A percentile compares a stretch with the other conserved stretches of the same genome.
Evolutionary conservation across 2,888 invertebrate species (phyloP).

Genomic region (Timema podura): DNA sequence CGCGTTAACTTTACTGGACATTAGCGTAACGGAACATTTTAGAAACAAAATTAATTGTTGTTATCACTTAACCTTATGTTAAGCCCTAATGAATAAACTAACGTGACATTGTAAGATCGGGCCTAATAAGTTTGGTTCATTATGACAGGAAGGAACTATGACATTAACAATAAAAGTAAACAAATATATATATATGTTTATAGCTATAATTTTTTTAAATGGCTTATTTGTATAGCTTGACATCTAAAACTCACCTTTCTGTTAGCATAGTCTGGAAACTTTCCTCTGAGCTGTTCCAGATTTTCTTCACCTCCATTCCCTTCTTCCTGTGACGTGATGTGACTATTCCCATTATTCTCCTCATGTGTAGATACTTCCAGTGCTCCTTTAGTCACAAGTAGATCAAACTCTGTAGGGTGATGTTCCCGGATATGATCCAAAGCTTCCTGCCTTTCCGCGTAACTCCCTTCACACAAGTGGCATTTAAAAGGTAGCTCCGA

Average conservation of each 20-base stretch:
- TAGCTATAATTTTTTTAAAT: too few relatives aligned
- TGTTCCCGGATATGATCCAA: slow-evolving; percentile 73
- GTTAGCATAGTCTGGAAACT: slow-evolving; percentile 82
- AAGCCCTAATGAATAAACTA: too few relatives aligned
- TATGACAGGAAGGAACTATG: too few relatives aligned
- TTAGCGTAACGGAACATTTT: too few relatives aligned
- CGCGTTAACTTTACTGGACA: too few relatives aligned
- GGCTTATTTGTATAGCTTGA: too few relatives aligned
- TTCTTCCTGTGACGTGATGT: slow-evolving; percentile 19
- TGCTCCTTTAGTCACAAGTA: slow-evolving; percentile 78
- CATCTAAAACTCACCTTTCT: slow-evolving; percentile 59
- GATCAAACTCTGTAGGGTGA: slow-evolving; percentile 74
- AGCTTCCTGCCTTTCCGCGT: slow-evolving; percentile 72
- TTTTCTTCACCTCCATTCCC: slow-evolving; percentile 56
- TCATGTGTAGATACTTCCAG: slow-evolving; percentile 56
- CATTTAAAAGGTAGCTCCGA: slow-evolving; percentile 80
- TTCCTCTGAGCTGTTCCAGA: slow-evolving; percentile 65
- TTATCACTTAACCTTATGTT: too few relatives aligned
- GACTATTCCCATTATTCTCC: slow-evolving; percentile 24
- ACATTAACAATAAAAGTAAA: too few relatives aligned
- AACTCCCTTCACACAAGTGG: slow-evolving; percentile 86
- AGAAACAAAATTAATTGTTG: too few relatives aligned
- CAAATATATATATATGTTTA: too few relatives aligned
- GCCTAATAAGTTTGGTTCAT: too few relatives aligned
- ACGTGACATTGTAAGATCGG: too few relatives aligned